Evolutionary conservation across 30 jellyfish, hydroid and myxozoan genomes (phyloP), one percentile per base, ranked within the genome.

Genomic region (Cassiopea xamachana): DNA sequence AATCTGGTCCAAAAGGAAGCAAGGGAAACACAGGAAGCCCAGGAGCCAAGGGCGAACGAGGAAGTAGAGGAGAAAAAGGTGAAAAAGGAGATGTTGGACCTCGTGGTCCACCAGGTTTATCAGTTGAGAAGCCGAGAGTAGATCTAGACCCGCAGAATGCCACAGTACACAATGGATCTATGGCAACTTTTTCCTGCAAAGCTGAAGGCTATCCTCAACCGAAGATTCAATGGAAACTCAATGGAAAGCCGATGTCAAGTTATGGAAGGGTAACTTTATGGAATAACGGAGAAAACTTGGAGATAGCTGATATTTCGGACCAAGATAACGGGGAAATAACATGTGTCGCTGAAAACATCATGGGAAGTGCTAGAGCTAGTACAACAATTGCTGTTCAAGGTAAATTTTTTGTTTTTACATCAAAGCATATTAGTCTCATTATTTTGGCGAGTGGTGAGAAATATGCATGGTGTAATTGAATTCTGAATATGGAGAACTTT

Each of bases 51-150:
- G 92, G 92, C 55, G 43, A 71, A 1, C 46, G 44, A 1, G 92
- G 92, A 62, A 72, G 27, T 46, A 13, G 8, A 55, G 92, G 92
- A 60, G 84, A 12, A n/a, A 84, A 71, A 72, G 92, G 92, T n/a
- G 64, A 84, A 48, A 51, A 74, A 55, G 92, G 92, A 3, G 85
- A 70, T 27, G 68, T 49, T 17, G 92, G 92, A 49, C 92, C 92
- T 7, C 75, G 80, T n/a, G 92, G 92, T 69, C 92, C 79, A 18
- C 92, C 92, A 43, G 92, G 92, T 50, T 82, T 59, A 10, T 55
- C 85, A 2, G 76, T 84, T 1, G 68, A 59, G 47, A 55, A 84
- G 51, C 92, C 92, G 59, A 49, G 16, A 48, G 46, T 84, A 46
- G 27, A 12, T n/a, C 2, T 1, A 4, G 18, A 39, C 6, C 92